Evolutionary conservation across 2,888 invertebrate species (phyloP), one percentile per base, ranked within the genome.

Genomic region (Argynnis bischoffii): DNA sequence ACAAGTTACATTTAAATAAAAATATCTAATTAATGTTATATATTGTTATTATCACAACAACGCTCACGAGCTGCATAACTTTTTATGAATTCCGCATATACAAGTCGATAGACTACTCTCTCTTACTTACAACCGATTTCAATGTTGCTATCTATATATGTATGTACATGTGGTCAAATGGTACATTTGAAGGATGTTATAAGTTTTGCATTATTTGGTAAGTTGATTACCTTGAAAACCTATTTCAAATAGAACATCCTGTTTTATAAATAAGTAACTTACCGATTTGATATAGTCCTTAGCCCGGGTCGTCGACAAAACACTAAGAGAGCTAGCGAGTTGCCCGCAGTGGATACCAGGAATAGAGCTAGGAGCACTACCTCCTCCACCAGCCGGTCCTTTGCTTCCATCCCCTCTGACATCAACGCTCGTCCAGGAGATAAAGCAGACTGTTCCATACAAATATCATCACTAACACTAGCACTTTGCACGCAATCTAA

Each of bases 281-380:
- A 96, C 96, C 96, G 94, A 93, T 97, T 96, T 69, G 96, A 96
- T 77, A 96, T 95, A 74, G 96, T 96, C 79, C 96, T 93, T 60
- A 96, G 90, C 59, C 95, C 95, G 63, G 96, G 95, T 75, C 95
- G 93, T 78, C 95, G 93, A 83, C 95, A 94, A 88, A 97, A 96
- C 61, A 96, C 95, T 75, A 96, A 88, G 75, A 97, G 92, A 67
- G 96, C 95, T 75, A 96, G 93, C 60, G 94, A 94, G 83, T 97
- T 97, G 79, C 96, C 95, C 69, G 95, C 93, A 66, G 96, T 93
- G 67, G 96, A 96, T 76, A 95, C 94, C 80, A 94, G 88, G 82
- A 95, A 94, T 77, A 95, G 84, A 69, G 87, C 87, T 76, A 92
- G 90, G 87, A 92, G 92, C 71, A 91, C 81, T 71, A 92, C 87